phyloP scores from a whole-genome alignment of 2,113 vertebrate species.

The Haemorhous mexicanus region DNA sequence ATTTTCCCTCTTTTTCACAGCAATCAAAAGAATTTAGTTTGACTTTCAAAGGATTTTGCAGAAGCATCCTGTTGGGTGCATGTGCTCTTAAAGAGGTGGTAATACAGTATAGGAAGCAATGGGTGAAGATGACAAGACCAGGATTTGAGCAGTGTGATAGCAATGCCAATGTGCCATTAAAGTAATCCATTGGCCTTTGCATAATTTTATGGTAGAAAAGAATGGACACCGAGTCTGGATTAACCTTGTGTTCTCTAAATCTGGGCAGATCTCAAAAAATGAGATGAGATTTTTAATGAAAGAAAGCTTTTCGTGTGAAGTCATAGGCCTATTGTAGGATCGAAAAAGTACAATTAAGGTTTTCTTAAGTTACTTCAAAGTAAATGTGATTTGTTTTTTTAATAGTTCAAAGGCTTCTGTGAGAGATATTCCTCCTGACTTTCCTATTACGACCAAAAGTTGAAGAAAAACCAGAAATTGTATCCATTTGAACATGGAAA shows the following conservation, averaged over 20 bases:
- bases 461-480: background rate
- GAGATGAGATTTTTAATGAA: background rate
- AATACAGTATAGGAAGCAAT: fast-evolving
- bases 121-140: background rate
- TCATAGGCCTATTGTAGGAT: background rate
- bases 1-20: background rate
- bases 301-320: background rate
- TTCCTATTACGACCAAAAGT: fast-evolving
- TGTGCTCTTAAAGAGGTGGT: background rate
- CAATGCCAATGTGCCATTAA: background rate
- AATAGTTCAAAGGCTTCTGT: background rate
- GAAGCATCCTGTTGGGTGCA: background rate
- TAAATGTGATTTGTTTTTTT: background rate
- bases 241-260: background rate
- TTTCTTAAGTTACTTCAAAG: background rate
- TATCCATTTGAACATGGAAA: background rate
- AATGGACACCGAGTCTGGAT: background rate
- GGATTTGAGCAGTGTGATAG: background rate
- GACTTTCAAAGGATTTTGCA: background rate
- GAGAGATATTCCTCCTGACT: background rate
- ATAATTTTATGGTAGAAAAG: background rate
- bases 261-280: background rate
- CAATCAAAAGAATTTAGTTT: background rate
- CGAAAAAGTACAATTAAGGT: background rate
- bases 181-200: background rate